phyloP scores from a whole-genome alignment of 2,113 vertebrate genomes.

The Oostethus manadensis region DNA sequence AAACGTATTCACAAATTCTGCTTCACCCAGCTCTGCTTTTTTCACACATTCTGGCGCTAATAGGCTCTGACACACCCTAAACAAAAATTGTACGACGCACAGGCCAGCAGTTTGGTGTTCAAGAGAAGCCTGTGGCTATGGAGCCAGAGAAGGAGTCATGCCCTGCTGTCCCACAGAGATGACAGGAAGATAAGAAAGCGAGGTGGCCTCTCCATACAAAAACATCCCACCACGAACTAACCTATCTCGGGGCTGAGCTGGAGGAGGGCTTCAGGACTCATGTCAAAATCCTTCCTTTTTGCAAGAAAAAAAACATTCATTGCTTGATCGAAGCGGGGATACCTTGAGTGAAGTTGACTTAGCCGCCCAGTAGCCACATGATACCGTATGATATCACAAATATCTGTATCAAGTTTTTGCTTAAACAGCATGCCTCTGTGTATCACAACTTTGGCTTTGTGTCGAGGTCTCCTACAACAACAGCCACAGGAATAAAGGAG shows the following conservation, averaged over 20 bases:
- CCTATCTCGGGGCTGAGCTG: conserved; percentile 52
- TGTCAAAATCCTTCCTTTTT: conserved; percentile 41
- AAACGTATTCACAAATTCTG: conserved; percentile 32
- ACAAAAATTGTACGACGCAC: conserved; percentile 42
- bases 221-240: conserved; percentile 65
- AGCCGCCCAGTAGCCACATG: conserved; percentile 27
- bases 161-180: conserved; percentile 82
- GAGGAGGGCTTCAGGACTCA: conserved; percentile 32
- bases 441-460: conserved; percentile 67
- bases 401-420: conserved; percentile 35
- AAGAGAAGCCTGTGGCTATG: conserved; percentile 72
- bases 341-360: conserved; percentile 21
- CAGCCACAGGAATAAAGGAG: conserved; percentile 49
- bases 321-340: conserved; percentile 21
- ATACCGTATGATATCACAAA: conserved; percentile 31
- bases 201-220: conserved; percentile 68
- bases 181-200: conserved; percentile 86
- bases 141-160: conserved; percentile 76
- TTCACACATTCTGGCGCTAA: conserved; percentile 61
- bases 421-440: conserved; percentile 58
- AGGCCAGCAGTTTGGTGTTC: conserved; percentile 68
- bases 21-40: conserved; percentile 40
- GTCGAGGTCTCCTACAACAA: conserved; percentile 55
- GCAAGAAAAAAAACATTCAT: conserved; percentile 27
- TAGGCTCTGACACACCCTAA: conserved; percentile 62